Conservation (phyloP, 2,888 invertebrate species). For the Hesperia comma region DNA sequence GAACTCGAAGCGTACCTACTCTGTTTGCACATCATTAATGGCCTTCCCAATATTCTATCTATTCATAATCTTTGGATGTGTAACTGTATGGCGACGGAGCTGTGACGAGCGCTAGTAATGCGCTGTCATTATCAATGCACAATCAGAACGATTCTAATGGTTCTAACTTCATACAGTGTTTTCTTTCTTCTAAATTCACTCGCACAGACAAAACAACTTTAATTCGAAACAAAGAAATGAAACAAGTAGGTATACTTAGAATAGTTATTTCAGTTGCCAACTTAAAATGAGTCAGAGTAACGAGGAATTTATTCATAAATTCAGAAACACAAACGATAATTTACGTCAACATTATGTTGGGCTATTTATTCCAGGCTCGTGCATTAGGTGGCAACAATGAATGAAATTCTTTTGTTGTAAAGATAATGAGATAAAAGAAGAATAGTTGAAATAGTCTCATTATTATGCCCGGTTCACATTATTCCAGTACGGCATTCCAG, state of each 20-base stretch:
- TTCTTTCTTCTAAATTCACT: background rate
- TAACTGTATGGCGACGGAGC: too few relatives aligned
- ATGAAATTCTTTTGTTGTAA: conserved; percentile 16
- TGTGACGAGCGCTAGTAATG: too few relatives aligned
- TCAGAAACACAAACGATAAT: conserved; percentile 12
- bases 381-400: conserved; percentile 18
- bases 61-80: too few relatives aligned
- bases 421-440: background rate
- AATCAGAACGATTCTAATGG: too few relatives aligned
- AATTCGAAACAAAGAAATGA: too few relatives aligned
- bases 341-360: conserved; percentile 15
- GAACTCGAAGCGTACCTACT: too few relatives aligned
- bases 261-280: background rate
- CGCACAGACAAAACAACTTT: background rate
- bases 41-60: too few relatives aligned
- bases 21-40: background rate
- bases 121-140: too few relatives aligned
- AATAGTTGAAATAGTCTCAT: background rate
- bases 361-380: conserved; percentile 20
- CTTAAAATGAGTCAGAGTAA: background rate
- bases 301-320: conserved; percentile 18
- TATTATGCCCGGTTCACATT: too few relatives aligned
- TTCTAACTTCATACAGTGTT: too few relatives aligned
- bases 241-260: background rate
- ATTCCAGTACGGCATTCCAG: too few relatives aligned